Percentiles rank a stretch among this genome's conserved stretches.
Conservation (phyloP, 2,113 vertebrate species). For the Brachyhypopomus gauderio region DNA sequence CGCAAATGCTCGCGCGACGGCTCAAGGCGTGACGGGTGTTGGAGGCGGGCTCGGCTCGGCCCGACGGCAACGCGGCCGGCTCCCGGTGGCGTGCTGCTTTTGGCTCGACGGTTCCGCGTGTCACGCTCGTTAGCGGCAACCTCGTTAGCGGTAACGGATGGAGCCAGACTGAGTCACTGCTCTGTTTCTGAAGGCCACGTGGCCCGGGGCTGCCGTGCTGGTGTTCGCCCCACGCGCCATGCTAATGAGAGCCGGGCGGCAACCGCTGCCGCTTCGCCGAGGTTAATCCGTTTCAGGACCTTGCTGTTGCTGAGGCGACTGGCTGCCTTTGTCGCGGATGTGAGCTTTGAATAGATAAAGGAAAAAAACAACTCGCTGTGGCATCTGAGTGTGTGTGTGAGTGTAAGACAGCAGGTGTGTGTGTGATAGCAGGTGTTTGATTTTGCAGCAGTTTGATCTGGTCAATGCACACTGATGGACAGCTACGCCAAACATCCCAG, state of each 20-base stretch:
- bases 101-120: slow-evolving; percentile 58
- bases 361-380: neutral
- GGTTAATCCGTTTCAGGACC: slow-evolving; percentile 54
- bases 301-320: slow-evolving; percentile 29
- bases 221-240: slow-evolving; percentile 45
- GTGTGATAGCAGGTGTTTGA: neutral
- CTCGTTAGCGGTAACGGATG: slow-evolving; percentile 57
- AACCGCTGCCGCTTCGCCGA: slow-evolving; percentile 55
- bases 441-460: neutral
- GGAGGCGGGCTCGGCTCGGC: slow-evolving; percentile 52
- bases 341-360: slow-evolving; percentile 26
- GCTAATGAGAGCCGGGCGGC: slow-evolving; percentile 59
- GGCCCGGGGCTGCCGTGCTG: slow-evolving; percentile 10
- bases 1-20: neutral
- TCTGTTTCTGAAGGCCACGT: slow-evolving; percentile 55
- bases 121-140: slow-evolving; percentile 46
- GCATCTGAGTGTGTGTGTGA: neutral
- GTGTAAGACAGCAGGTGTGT: neutral
- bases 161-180: slow-evolving; percentile 52
- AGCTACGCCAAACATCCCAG: neutral
- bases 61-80: slow-evolving; percentile 32
- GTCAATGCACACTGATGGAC: neutral
- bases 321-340: slow-evolving; percentile 5
- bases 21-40: slow-evolving; percentile 17
- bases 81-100: slow-evolving; percentile 52